Percentiles rank a stretch among this genome's conserved stretches.
Conservation (phyloP, 2,888 invertebrate species). For the Coenonympha glycerion region DNA sequence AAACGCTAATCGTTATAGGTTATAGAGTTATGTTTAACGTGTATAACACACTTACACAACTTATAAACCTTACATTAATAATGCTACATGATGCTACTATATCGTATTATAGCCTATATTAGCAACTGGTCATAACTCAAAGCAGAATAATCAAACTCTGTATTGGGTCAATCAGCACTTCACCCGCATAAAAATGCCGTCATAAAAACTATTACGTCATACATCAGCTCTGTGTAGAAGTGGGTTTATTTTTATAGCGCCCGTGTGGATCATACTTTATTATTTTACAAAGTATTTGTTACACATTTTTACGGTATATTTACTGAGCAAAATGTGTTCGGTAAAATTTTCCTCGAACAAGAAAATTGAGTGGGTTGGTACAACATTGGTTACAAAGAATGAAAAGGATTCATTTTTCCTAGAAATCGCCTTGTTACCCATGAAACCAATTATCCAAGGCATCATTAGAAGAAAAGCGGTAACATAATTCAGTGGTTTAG, state of each 20-base stretch:
- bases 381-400: too few relatives aligned
- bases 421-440: too few relatives aligned
- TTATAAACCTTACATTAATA: too few relatives aligned
- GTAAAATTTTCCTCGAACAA: background rate
- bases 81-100: background rate
- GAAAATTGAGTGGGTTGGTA: background rate
- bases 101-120: background rate
- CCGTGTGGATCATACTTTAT: background rate
- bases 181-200: constrained; percentile 1
- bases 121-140: background rate
- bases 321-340: background rate
- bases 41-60: too few relatives aligned
- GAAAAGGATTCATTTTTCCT: too few relatives aligned
- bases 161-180: constrained; percentile 1
- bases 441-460: too few relatives aligned
- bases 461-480: too few relatives aligned
- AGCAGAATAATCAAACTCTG: background rate
- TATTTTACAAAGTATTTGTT: background rate
- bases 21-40: too few relatives aligned
- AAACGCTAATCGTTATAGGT: too few relatives aligned
- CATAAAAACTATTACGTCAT: constrained; percentile 3
- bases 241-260: background rate
- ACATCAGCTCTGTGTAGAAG: background rate
- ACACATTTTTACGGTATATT: constrained; percentile 1
- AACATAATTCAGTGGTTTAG: too few relatives aligned